Evolutionary conservation across 2,888 invertebrate genomes (phyloP).

Genomic region (Schrankia costaestrigalis): DNA sequence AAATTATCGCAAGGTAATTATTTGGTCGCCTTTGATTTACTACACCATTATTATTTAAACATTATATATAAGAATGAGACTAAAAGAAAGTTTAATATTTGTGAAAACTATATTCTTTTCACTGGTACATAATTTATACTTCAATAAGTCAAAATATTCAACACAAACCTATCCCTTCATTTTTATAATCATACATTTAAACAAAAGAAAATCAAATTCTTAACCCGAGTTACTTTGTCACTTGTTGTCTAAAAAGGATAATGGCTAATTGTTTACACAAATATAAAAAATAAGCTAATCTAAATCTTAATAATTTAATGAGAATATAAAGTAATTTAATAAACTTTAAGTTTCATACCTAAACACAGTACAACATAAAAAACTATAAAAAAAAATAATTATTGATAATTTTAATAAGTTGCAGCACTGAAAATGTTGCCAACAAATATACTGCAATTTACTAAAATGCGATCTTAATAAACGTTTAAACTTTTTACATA

Average conservation of each 20-base stretch:
- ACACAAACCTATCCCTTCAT: too few relatives aligned
- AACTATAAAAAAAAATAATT: background rate
- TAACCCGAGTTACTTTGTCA: background rate
- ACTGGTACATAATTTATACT: too few relatives aligned
- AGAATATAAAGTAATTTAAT: slow-evolving; percentile 16
- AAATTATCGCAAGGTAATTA: too few relatives aligned
- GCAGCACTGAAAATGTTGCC: slow-evolving; percentile 14
- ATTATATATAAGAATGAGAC: too few relatives aligned
- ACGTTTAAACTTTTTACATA: slow-evolving; percentile 15
- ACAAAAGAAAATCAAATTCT: too few relatives aligned
- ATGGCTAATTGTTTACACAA: slow-evolving; percentile 8
- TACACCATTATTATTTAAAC: too few relatives aligned
- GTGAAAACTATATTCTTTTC: too few relatives aligned
- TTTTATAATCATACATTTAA: too few relatives aligned
- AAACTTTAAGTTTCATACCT: slow-evolving; percentile 12
- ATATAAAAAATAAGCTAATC: slow-evolving; percentile 22
- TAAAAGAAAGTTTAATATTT: too few relatives aligned
- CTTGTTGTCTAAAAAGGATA: slow-evolving; percentile 4
- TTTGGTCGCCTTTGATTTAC: too few relatives aligned
- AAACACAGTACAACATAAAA: slow-evolving; percentile 18
- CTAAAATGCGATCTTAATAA: slow-evolving; percentile 11
- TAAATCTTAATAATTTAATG: slow-evolving; percentile 21
- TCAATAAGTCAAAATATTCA: too few relatives aligned
- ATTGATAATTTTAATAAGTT: slow-evolving; percentile 15
- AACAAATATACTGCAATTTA: slow-evolving; percentile 15